Evolutionary conservation across 1,140 invertebrate species (phyloP), one percentile per base, ranked within the genome.

Genomic region (Drosophila bifasciata): DNA sequence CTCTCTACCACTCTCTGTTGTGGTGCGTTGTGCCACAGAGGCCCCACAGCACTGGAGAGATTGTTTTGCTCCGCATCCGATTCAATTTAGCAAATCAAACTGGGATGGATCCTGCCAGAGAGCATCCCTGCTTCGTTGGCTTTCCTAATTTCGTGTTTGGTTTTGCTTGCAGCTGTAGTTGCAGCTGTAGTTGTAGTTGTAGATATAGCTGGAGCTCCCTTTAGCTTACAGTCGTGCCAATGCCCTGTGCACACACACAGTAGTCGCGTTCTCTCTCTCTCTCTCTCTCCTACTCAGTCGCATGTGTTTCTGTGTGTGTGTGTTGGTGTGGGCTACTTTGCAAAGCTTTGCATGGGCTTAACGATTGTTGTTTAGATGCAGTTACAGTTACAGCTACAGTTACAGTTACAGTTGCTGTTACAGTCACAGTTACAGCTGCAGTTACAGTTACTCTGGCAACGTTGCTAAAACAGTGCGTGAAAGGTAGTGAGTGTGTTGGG

Each of bases 331-430:
- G 73, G 77, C 81, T 75, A 86, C 80, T 85, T 85, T 66, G 74
- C 73, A 77, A 55, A 52, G 56, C 80, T 85, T 85, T 66, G 74
- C 73, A 77, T 58, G 56, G 56, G 81, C 80, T 80, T 84, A 80
- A 84, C 68, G 67, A 76, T 86, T 80, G 80, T 80, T 84, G 72
- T 84, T 86, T 86, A 79, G 76, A 62, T 63, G 72, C 81, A 85
- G 81, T 77, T 71, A 71, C 79, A 79, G 75, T 78, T 75, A 52
- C 79, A 64, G 71, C 55, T 71, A 39, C 64, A 72, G 23, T 62
- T 32, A 8, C 44, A 39, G 55, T 74, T 61, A 28, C 51, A 67
- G 72, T 50, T 25, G 15, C 64, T 32, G 32, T 48, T 51, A 17
- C 57, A 64, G 46, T 28, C 45, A 28, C 64, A 51, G 41, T 52